Conservation (phyloP, 1,140 invertebrate species). For the Pentalonia nigronervosa region DNA sequence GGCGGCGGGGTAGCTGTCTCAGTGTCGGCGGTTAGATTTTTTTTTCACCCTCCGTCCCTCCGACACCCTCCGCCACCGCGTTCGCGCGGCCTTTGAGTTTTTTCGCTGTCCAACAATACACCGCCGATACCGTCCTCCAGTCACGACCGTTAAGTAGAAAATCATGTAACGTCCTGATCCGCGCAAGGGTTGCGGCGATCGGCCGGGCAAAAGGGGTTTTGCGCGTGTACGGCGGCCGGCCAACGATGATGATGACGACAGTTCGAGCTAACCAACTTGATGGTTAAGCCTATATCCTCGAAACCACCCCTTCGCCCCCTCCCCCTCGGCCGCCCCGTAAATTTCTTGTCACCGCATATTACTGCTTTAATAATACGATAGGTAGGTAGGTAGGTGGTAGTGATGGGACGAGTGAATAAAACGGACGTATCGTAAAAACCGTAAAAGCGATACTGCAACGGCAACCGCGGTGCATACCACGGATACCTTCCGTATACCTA, state of each 20-base stretch:
- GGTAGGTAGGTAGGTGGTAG: not conserved
- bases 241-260: not conserved
- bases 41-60: not conserved
- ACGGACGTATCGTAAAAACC: constrained; percentile 10
- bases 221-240: not conserved
- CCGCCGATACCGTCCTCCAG: constrained; percentile 25
- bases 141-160: constrained; percentile 53
- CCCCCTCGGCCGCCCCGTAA: too few relatives aligned
- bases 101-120: constrained; percentile 43
- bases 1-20: not conserved
- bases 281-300: constrained; percentile 27
- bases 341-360: not conserved
- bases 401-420: not conserved
- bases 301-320: not conserved
- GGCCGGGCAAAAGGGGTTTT: constrained; percentile 39
- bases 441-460: not conserved
- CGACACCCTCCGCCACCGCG: not conserved
- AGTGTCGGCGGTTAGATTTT: constrained; percentile 54
- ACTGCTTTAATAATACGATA: not conserved
- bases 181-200: constrained; percentile 42
- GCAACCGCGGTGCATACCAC: not conserved
- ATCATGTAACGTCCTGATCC: constrained; percentile 46
- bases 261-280: not conserved
- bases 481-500: not conserved
- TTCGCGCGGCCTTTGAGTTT: not conserved